These are phyloP conservation scores for Nothobranchius furzeri DNA, from an alignment of 2,113 vertebrate species.

Conservation along the genomic window DNA sequence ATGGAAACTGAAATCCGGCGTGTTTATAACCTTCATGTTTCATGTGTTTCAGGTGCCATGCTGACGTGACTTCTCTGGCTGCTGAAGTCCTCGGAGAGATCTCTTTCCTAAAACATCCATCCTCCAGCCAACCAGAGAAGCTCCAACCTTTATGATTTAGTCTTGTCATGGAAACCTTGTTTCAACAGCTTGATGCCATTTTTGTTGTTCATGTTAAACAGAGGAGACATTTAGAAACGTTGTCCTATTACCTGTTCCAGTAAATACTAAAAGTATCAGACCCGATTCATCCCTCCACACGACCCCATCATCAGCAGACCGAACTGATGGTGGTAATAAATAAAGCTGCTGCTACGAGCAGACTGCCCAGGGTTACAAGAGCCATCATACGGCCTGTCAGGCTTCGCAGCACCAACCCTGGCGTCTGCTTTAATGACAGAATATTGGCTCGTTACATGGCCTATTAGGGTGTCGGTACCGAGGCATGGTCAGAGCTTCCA, in stretches of 20 bases:
- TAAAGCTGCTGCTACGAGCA: conserved; percentile 23
- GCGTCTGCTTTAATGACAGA: conserved; percentile 6
- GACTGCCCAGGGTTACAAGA: conserved; percentile 19
- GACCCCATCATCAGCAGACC: conserved; percentile 17
- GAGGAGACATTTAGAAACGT: no score
- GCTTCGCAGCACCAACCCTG: conserved; percentile 7
- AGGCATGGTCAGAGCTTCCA: neutral
- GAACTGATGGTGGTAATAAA: conserved; percentile 34
- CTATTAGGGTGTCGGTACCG: neutral
- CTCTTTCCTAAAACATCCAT: conserved; percentile 20
- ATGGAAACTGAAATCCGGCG: no score
- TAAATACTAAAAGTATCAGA: neutral
- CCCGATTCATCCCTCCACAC: neutral
- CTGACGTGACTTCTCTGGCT: conserved; percentile 79
- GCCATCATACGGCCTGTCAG: conserved; percentile 22
- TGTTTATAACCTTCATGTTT: neutral
- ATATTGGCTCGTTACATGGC: conserved; percentile 7
- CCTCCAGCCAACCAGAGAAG: neutral
- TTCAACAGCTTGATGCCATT: neutral
- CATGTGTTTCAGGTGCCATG: conserved; percentile 70
- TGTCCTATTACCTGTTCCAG: no score
- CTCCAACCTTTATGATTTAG: neutral
- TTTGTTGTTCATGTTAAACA: neutral
- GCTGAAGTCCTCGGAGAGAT: conserved; percentile 79
- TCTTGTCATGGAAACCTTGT: neutral